Percentiles rank a stretch among this genome's conserved stretches.
These are phyloP conservation scores for Sinonovacula constricta DNA, from an alignment of 1,140 invertebrate species.

Conservation along the genomic window DNA sequence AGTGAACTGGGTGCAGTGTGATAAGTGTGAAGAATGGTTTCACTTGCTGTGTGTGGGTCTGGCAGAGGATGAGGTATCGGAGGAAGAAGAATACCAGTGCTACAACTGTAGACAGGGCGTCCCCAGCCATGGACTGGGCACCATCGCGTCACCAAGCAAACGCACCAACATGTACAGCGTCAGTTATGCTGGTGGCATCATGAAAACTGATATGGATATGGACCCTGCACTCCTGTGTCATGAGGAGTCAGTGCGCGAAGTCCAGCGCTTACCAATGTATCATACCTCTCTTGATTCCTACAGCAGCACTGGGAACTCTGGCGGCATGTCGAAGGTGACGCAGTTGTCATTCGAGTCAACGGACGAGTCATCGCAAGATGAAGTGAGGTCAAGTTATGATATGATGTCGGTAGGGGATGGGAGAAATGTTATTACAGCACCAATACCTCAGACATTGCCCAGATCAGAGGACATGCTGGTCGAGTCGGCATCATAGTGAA, in stretches of 20 bases:
- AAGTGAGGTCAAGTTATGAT: conserved; percentile 32
- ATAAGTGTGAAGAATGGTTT: conserved; percentile 97
- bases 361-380: conserved; percentile 46
- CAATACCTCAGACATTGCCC: background rate
- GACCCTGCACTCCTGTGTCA: conserved; percentile 36
- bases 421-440: background rate
- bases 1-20: conserved; percentile 98
- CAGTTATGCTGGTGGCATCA: conserved; percentile 9
- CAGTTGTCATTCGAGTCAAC: conserved; percentile 41
- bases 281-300: background rate
- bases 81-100: conserved; percentile 95
- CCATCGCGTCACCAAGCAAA: background rate
- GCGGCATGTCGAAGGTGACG: conserved; percentile 15
- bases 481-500: no score
- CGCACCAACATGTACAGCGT: conserved; percentile 15
- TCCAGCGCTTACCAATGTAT: background rate
- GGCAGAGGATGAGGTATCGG: conserved; percentile 88
- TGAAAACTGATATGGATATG: conserved; percentile 2
- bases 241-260: conserved; percentile 27
- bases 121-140: conserved; percentile 8
- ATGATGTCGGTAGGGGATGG: background rate
- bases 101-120: conserved; percentile 64
- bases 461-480: no score
- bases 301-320: background rate
- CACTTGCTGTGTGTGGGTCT: conserved; percentile 96